These are phyloP conservation scores for Drosophila siamana DNA, from an alignment of 2,888 invertebrate species.

Conservation along the genomic window DNA sequence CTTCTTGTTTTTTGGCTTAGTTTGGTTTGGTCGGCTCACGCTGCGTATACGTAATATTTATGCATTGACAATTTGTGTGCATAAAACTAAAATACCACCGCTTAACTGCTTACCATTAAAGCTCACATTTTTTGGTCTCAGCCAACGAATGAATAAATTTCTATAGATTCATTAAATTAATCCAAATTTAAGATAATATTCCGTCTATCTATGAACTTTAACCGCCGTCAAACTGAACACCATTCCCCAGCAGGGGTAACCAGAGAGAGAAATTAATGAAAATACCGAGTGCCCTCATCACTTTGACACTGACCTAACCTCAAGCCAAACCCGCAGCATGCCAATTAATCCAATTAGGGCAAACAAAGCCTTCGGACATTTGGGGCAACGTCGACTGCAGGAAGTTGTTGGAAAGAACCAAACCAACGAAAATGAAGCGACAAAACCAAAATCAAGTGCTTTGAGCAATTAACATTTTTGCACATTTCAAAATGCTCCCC, in stretches of 20 bases:
- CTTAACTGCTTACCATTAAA: constrained; percentile 23
- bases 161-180: neutral
- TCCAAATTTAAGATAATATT: neutral
- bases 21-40: constrained; percentile 13
- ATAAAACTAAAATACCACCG: constrained; percentile 31
- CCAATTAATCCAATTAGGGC: constrained; percentile 71
- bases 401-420: neutral
- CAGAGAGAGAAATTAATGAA: constrained; percentile 10
- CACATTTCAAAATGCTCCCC: constrained; percentile 25
- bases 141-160: neutral
- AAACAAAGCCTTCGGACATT: constrained; percentile 16
- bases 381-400: neutral
- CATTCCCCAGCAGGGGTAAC: neutral
- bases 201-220: neutral
- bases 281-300: constrained; percentile 30
- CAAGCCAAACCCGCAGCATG: constrained; percentile 47
- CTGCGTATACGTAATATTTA: constrained; percentile 54
- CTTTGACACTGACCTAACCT: constrained; percentile 52
- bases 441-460: constrained; percentile 33
- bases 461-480: constrained; percentile 44
- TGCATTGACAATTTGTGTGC: constrained; percentile 34
- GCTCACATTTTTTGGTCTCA: neutral
- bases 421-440: constrained; percentile 18
- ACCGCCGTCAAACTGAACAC: neutral
- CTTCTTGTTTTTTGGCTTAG: constrained; percentile 43